Percentiles rank a stretch among this genome's conserved stretches.
Conservation (phyloP, 2,888 invertebrate genomes). For the Zygaena filipendulae region DNA sequence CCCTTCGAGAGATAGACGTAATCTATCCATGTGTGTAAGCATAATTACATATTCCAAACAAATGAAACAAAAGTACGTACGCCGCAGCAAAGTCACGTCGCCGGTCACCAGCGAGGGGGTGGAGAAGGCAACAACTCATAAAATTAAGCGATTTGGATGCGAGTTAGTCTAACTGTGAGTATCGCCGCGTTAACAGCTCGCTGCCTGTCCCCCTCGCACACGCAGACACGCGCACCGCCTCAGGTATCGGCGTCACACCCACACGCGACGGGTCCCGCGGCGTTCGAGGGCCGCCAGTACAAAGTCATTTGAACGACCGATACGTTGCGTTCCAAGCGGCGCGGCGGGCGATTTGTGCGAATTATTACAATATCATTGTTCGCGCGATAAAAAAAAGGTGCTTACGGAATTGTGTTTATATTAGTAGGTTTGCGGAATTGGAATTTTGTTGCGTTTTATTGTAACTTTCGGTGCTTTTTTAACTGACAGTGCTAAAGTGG, state of each 20-base stretch:
- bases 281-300: conserved; percentile 22
- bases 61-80: no score
- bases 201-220: conserved; percentile 44
- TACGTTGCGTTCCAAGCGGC: conserved; percentile 26
- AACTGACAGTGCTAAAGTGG: no score
- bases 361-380: conserved; percentile 24
- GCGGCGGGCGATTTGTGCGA: conserved; percentile 20
- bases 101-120: conserved; percentile 46
- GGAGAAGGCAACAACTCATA: conserved; percentile 71
- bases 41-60: no score
- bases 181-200: conserved; percentile 60
- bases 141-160: conserved; percentile 70
- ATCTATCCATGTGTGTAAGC: no score
- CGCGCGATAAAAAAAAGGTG: conserved; percentile 43
- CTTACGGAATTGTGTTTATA: no score
- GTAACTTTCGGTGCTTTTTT: no score
- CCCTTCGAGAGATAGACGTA: no score
- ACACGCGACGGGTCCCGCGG: conserved; percentile 18
- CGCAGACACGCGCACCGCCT: conserved; percentile 22
- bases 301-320: conserved; percentile 23
- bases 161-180: conserved; percentile 68
- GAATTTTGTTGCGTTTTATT: no score
- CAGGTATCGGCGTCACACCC: conserved; percentile 16
- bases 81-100: conserved; percentile 39
- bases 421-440: no score